These are phyloP conservation scores for Bovichtus diacanthus DNA, from an alignment of 2,797 vertebrate genomes.

Conservation along the genomic window DNA sequence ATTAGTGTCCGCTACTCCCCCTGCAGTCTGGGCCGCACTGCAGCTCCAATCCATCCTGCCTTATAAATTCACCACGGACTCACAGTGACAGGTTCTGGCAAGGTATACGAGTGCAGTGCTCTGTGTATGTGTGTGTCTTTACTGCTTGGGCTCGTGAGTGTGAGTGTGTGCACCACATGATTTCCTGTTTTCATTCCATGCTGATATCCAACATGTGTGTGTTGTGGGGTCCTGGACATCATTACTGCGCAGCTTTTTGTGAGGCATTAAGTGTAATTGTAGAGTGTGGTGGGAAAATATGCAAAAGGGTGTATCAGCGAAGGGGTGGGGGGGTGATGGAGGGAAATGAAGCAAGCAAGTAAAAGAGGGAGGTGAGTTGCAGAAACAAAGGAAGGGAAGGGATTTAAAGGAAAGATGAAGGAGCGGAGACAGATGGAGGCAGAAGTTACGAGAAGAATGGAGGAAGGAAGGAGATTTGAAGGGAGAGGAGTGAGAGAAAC, in stretches of 20 bases:
- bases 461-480: background rate
- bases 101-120: slow-evolving; percentile 47
- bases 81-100: slow-evolving; percentile 71
- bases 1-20: slow-evolving; percentile 63
- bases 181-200: slow-evolving; percentile 79
- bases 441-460: background rate
- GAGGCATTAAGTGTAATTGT: slow-evolving; percentile 69
- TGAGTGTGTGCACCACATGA: slow-evolving; percentile 32
- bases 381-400: slow-evolving; percentile 6
- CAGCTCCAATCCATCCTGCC: slow-evolving; percentile 70
- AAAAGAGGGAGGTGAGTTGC: slow-evolving; percentile 7
- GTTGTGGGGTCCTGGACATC: slow-evolving; percentile 51
- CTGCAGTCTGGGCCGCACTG: slow-evolving; percentile 75
- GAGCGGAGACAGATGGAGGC: background rate
- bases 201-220: slow-evolving; percentile 66
- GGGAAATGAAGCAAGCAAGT: background rate
- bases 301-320: slow-evolving; percentile 59
- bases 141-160: background rate
- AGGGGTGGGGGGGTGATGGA: slow-evolving; percentile 13
- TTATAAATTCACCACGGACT: slow-evolving; percentile 67
- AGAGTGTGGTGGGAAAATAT: slow-evolving; percentile 76
- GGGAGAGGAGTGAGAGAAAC: background rate
- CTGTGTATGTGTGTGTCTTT: slow-evolving; percentile 9
- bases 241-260: slow-evolving; percentile 51
- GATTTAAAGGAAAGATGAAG: background rate